phyloP scores from a whole-genome alignment of 2,888 invertebrate genomes.

The Ennomos fuscantarius region DNA sequence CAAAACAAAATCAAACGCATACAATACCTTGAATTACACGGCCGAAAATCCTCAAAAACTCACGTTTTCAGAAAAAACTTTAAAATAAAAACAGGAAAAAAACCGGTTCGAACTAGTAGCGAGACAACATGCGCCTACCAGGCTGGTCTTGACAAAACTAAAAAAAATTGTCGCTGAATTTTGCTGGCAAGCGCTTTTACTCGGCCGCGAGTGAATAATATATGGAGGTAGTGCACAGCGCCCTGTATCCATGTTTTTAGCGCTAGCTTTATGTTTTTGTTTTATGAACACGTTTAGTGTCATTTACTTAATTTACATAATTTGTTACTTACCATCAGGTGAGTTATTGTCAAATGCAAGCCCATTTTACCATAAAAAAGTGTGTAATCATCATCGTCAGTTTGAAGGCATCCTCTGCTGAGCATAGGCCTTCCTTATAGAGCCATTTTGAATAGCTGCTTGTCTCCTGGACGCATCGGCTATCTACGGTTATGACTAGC shows the following conservation, averaged over 20 bases:
- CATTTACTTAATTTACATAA: no score
- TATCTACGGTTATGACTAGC: no score
- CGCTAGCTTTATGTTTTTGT: constrained; percentile 24
- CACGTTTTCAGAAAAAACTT: constrained; percentile 34
- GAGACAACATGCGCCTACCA: constrained; percentile 55
- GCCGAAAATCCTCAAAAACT: constrained; percentile 42
- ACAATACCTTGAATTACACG: constrained; percentile 47
- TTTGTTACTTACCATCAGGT: no score
- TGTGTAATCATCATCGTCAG: no score
- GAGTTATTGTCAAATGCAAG: no score
- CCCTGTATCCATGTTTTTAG: constrained; percentile 45
- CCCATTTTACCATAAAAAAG: no score
- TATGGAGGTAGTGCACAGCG: constrained; percentile 51
- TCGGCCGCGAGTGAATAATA: constrained; percentile 57
- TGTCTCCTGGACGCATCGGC: no score
- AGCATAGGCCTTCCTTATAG: no score
- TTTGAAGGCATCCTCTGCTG: no score
- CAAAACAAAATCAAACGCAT: constrained; percentile 39
- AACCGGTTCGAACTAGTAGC: constrained; percentile 43
- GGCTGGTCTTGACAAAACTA: constrained; percentile 42
- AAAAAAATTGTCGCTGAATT: constrained; percentile 46
- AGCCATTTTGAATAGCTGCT: no score
- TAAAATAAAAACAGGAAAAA: constrained; percentile 47
- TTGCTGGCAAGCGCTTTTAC: constrained; percentile 51
- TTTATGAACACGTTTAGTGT: constrained; percentile 7